These are phyloP conservation scores for Hemibagrus guttatus DNA, from an alignment of 2,797 vertebrate genomes.

Conservation along the genomic window DNA sequence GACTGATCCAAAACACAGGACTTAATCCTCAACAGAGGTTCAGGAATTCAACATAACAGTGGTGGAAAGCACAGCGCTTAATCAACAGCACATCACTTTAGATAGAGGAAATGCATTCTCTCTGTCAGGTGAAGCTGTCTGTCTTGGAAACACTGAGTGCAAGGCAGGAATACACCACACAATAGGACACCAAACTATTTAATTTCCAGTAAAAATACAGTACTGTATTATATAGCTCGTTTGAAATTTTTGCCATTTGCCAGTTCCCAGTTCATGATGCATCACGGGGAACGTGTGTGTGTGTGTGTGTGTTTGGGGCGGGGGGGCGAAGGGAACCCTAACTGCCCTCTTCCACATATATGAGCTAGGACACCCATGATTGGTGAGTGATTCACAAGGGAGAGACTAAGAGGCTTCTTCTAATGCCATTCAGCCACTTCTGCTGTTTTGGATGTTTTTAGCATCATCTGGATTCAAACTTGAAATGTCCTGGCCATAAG, in stretches of 20 bases:
- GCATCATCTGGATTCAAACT: neutral
- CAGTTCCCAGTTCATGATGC: neutral
- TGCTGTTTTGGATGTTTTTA: neutral
- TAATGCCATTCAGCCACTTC: neutral
- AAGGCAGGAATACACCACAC: neutral
- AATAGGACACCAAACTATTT: neutral
- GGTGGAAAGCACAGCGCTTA: neutral
- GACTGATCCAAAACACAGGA: constrained; percentile 22
- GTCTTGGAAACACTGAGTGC: neutral
- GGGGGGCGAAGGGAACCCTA: neutral
- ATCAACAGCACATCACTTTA: constrained; percentile 10
- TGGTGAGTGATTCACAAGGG: neutral
- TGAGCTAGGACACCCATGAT: neutral
- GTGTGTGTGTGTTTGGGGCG: neutral
- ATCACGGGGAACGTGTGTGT: neutral
- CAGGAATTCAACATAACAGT: constrained; percentile 23
- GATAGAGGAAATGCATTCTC: neutral
- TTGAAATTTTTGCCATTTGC: neutral
- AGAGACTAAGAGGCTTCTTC: neutral
- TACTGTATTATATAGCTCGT: neutral
- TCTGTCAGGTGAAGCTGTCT: neutral
- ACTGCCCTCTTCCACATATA: neutral
- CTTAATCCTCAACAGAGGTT: constrained; percentile 11
- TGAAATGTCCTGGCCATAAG: neutral
- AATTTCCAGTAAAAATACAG: neutral